Evolutionary conservation across 2,113 vertebrate genomes (phyloP).

Genomic region (Actenoides hombroni): DNA sequence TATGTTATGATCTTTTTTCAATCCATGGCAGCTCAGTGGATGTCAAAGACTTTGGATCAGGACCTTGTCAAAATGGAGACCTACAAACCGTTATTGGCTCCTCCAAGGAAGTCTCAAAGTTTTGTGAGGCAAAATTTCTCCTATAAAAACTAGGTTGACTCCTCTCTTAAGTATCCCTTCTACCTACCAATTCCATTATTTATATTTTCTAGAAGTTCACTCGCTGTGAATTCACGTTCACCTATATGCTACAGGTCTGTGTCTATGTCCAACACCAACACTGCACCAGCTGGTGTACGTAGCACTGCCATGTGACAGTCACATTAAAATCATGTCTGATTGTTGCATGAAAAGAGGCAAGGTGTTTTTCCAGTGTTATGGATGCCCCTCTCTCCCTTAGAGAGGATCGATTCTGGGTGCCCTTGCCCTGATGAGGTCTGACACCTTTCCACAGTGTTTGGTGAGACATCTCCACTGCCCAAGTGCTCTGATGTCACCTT

Average conservation of each 20-base stretch:
- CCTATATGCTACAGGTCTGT: not conserved
- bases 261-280: not conserved
- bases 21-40: not conserved
- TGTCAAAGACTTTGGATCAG: not conserved
- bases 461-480: not conserved
- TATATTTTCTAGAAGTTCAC: not conserved
- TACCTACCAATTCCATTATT: not conserved
- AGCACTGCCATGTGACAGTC: not conserved
- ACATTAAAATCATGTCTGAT: not conserved
- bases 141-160: not conserved
- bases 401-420: not conserved
- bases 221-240: not conserved
- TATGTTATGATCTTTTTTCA: not conserved
- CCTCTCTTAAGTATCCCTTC: not conserved
- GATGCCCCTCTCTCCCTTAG: not conserved
- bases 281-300: not conserved
- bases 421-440: rapidly evolving
- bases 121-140: not conserved
- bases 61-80: not conserved
- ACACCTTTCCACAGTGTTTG: not conserved
- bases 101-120: not conserved
- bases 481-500: not conserved
- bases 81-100: not conserved
- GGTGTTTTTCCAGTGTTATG: not conserved
- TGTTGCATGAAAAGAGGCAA: not conserved